A percentile compares a stretch with the other conserved stretches of the same genome.
These are phyloP conservation scores for Acanthosepion lycidas DNA, from an alignment of 2,888 invertebrate species.

Conservation along the genomic window DNA sequence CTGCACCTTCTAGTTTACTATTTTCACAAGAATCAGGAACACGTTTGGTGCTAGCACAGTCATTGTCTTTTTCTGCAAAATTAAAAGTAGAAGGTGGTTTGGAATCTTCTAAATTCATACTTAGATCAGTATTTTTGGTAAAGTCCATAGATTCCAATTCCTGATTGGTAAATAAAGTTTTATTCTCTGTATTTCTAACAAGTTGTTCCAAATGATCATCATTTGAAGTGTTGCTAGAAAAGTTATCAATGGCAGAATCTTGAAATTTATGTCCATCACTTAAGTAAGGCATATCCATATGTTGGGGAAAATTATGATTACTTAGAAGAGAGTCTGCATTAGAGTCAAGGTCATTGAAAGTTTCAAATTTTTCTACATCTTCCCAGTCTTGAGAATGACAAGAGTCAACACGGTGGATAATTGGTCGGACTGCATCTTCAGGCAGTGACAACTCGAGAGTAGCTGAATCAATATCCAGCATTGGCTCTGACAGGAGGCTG, in stretches of 20 bases:
- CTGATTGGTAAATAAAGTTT: not conserved
- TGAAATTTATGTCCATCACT: not conserved
- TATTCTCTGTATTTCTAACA: not conserved
- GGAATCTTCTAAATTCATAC: not conserved
- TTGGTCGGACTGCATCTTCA: not conserved
- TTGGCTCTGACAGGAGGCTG: not conserved
- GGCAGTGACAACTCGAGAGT: not conserved
- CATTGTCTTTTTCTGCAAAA: not conserved
- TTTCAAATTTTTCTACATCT: not conserved
- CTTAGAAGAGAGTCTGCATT: not conserved
- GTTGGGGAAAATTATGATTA: not conserved
- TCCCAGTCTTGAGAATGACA: not conserved
- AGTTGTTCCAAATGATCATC: not conserved
- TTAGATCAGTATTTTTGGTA: not conserved
- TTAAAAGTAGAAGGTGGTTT: not conserved
- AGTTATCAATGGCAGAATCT: not conserved
- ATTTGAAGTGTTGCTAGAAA: not conserved
- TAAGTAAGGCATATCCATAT: not conserved
- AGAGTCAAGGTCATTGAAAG: not conserved
- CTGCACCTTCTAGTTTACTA: not conserved
- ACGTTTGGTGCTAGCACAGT: not conserved
- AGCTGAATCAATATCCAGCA: not conserved
- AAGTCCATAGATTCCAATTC: not conserved
- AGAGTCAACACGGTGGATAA: not conserved
- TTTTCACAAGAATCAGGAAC: not conserved